These are phyloP conservation scores for Leucophenga varia DNA, from an alignment of 1,140 invertebrate species.

Conservation along the genomic window DNA sequence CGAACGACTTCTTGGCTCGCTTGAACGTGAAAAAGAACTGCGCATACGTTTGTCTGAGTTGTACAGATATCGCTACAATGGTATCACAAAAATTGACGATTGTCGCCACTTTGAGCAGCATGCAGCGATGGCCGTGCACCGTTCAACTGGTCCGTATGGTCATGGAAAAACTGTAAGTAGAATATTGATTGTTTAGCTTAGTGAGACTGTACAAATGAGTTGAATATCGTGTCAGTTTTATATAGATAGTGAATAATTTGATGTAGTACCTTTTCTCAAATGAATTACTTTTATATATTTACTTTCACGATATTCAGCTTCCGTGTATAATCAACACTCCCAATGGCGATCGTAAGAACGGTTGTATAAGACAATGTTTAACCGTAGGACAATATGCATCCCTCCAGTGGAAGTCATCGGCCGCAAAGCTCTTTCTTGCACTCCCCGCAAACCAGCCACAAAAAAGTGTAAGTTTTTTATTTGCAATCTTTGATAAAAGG, in stretches of 20 bases:
- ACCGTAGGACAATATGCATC: constrained; percentile 55
- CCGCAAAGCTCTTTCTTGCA: constrained; percentile 54
- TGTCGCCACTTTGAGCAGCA: constrained; percentile 81
- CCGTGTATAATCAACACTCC: constrained; percentile 56
- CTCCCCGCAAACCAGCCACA: constrained; percentile 48
- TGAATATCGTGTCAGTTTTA: constrained; percentile 46
- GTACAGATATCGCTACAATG: constrained; percentile 77
- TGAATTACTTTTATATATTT: constrained; percentile 34
- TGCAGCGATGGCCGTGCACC: constrained; percentile 58
- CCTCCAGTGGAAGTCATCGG: constrained; percentile 52
- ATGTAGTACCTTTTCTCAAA: constrained; percentile 21
- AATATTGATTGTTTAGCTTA: too few species aligned
- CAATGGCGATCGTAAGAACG: constrained; percentile 55
- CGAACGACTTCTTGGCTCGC: constrained; percentile 71
- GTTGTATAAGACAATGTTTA: constrained; percentile 58
- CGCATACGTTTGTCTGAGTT: constrained; percentile 80
- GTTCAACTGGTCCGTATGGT: constrained; percentile 46
- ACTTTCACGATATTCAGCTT: constrained; percentile 54
- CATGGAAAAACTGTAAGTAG: constrained; percentile 56
- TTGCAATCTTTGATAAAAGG: not conserved
- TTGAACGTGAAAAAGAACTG: constrained; percentile 82
- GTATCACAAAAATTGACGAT: constrained; percentile 77
- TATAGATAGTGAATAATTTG: constrained; percentile 7
- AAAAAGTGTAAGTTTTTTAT: constrained; percentile 44
- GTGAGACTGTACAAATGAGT: constrained; percentile 46